phyloP scores from a whole-genome alignment of 2,113 vertebrate species.

The Hippocampus barbouri region DNA sequence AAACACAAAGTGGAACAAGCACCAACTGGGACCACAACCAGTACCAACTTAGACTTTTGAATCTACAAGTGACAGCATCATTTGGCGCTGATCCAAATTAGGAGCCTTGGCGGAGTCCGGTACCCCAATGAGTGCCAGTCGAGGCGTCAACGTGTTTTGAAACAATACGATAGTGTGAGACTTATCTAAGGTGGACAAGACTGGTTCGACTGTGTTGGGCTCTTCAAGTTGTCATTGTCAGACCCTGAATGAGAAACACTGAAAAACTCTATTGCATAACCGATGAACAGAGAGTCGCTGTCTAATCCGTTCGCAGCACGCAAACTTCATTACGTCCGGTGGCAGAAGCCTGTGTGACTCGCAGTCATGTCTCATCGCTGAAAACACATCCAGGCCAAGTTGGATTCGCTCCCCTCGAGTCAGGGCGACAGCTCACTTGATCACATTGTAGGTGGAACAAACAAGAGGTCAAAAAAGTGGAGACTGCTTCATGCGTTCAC shows the following conservation, averaged over 20 bases:
- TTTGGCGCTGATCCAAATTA: neutral
- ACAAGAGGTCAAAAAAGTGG: slow-evolving; percentile 6
- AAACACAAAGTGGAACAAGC: too few species aligned
- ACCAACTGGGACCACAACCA: too few species aligned
- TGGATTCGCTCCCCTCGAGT: slow-evolving; percentile 16
- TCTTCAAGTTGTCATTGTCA: slow-evolving; percentile 39
- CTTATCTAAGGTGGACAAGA: slow-evolving; percentile 11
- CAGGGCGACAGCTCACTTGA: slow-evolving; percentile 16
- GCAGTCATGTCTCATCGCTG: slow-evolving; percentile 36
- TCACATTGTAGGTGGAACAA: slow-evolving; percentile 9
- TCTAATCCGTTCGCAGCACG: slow-evolving; percentile 23
- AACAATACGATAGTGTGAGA: slow-evolving; percentile 8
- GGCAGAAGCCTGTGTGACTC: slow-evolving; percentile 32
- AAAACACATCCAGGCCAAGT: slow-evolving; percentile 41
- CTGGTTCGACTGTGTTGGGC: neutral
- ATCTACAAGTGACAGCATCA: neutral
- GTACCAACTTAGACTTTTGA: too few species aligned
- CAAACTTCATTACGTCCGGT: slow-evolving; percentile 31
- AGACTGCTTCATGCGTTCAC: neutral
- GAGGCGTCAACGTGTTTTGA: neutral
- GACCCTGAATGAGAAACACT: slow-evolving; percentile 15
- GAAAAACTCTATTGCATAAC: slow-evolving; percentile 33
- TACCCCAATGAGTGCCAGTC: neutral
- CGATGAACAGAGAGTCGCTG: slow-evolving; percentile 35
- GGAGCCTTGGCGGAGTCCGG: neutral